Evolutionary conservation across 2,888 invertebrate genomes (phyloP).

Genomic region (Hydraecia micacea): DNA sequence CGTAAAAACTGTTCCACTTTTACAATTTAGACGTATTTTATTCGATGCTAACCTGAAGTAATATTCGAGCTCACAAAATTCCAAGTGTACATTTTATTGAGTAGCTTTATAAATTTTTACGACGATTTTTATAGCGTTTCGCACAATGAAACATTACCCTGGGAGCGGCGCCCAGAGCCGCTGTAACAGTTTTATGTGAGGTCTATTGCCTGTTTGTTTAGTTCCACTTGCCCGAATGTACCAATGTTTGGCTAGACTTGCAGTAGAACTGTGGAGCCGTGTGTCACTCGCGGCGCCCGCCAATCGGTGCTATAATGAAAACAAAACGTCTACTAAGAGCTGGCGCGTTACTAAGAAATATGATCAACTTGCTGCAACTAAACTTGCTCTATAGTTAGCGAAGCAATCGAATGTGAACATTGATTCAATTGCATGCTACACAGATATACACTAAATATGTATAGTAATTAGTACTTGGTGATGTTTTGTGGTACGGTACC

Average conservation of each 20-base stretch:
- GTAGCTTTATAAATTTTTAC: conserved; percentile 86
- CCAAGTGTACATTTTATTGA: conserved; percentile 85
- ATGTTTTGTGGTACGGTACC: neutral
- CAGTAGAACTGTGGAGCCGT: conserved; percentile 46
- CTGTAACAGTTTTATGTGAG: conserved; percentile 78
- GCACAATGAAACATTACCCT: conserved; percentile 84
- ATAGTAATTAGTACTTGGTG: neutral
- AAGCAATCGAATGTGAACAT: conserved; percentile 42
- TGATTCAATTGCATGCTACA: conserved; percentile 3
- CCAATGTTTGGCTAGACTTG: conserved; percentile 28
- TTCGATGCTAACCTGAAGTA: conserved; percentile 77
- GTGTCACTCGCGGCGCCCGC: conserved; percentile 58
- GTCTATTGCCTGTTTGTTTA: conserved; percentile 75
- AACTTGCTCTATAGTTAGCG: conserved; percentile 42
- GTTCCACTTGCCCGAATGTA: conserved; percentile 67
- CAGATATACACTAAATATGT: neutral
- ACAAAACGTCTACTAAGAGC: conserved; percentile 65
- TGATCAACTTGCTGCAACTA: conserved; percentile 60
- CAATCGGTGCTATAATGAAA: conserved; percentile 65
- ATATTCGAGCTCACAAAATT: conserved; percentile 83
- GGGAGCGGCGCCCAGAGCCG: conserved; percentile 71
- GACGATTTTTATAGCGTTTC: conserved; percentile 84
- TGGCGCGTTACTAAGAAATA: conserved; percentile 65
- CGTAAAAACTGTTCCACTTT: conserved; percentile 67
- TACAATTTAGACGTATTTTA: conserved; percentile 71